Percentiles rank a stretch among this genome's conserved stretches.
These are phyloP conservation scores for Aradophagus sp. DNA, from an alignment of 1,140 invertebrate species.

Conservation along the genomic window DNA sequence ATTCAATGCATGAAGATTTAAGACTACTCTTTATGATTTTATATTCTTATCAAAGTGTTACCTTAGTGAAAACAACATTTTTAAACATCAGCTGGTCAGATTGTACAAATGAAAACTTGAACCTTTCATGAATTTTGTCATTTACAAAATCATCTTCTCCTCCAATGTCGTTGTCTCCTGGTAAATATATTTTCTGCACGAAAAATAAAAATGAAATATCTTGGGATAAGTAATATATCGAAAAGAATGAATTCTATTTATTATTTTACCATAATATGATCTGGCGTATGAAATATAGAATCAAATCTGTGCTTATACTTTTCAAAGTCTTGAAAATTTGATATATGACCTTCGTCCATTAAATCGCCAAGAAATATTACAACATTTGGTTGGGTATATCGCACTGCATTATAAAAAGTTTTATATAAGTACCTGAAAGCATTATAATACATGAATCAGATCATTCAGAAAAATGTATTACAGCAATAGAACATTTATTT, in stretches of 20 bases:
- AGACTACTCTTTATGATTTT: too few species aligned
- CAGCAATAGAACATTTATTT: background rate
- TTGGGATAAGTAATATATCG: too few species aligned
- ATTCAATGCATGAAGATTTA: background rate
- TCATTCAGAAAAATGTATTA: background rate
- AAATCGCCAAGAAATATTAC: conserved; percentile 93
- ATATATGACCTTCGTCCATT: conserved; percentile 92
- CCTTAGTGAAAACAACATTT: conserved; percentile 73
- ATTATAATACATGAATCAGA: background rate
- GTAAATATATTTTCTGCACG: conserved; percentile 86
- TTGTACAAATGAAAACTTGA: conserved; percentile 84
- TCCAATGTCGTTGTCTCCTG: conserved; percentile 96
- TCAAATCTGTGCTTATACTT: conserved; percentile 82
- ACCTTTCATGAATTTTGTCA: conserved; percentile 83
- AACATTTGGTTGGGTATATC: conserved; percentile 87
- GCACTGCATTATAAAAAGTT: conserved; percentile 83
- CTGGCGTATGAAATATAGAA: conserved; percentile 80
- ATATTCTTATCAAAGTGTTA: conserved; percentile 8
- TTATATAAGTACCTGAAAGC: conserved; percentile 81
- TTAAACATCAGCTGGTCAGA: conserved; percentile 79
- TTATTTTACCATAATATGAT: conserved; percentile 77
- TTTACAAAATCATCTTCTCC: conserved; percentile 89
- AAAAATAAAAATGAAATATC: conserved; percentile 15
- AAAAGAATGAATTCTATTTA: too few species aligned
- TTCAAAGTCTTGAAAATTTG: conserved; percentile 80